Base-by-base conservation (phyloP, 2,888 invertebrate species). In the Ethmia dodecea region DNA sequence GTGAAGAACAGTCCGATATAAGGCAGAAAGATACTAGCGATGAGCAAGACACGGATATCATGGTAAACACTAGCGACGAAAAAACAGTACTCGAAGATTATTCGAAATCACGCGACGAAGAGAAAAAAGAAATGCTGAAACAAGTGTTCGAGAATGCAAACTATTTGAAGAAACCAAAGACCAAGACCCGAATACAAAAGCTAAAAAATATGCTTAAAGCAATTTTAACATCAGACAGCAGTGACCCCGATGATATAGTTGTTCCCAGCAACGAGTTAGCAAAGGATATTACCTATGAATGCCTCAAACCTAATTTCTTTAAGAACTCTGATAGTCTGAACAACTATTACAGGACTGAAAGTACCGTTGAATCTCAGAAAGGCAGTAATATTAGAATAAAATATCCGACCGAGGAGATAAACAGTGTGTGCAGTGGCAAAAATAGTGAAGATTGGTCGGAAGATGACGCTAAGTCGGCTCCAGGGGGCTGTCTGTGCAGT, bases 151-250 rank as follows among this genome's bases (percentile, higher is more conserved):
- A 69, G 35, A 63, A 61, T 37, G 58, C 60, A 6, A 47, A 58
- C 20, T 46, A 51, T 14, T 31, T 49, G 2, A 56, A 49, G 2
- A 60, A 59, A 35, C 44, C 43, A 2, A 66, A 66, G 18, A 62
- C 48, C 11, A 71, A 58, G 53, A 47, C 44, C 16, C 59, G 58
- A 13, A 52, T 68, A 20, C 59, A 52, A 33, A 51, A 62, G 33
- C 38, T 76, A 10, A 47, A 49, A 14, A 53, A 71, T 18, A 61
- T 68, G 50, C 45, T 79, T 3, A 66, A 67, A 38, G 48, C 65
- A 1, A 64, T 77, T 39, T 41, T 78, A 2, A 71, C 69, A 8
- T 69, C 67, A 1, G 72, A 75, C 25, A 74, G 65, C 24, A 70
- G 67, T 29, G 65, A 58, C 0, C 51, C 52, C 9, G 68, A 65